phyloP scores from a whole-genome alignment of 2,888 invertebrate genomes.

The Ariolimax columbianus region DNA sequence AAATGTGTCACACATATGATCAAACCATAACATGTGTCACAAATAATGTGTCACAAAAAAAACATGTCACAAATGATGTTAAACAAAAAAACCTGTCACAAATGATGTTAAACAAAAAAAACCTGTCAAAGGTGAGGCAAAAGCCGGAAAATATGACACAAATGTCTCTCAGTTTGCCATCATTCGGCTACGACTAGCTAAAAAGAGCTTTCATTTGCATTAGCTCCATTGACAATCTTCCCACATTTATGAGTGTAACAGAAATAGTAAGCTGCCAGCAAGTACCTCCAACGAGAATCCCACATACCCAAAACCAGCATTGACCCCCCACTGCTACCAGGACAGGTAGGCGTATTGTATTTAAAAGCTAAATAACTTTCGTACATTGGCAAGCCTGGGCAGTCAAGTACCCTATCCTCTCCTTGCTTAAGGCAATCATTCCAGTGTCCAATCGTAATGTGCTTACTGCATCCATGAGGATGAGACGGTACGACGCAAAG shows the following conservation, averaged over 20 bases:
- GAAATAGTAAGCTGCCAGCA: slow-evolving; percentile 12
- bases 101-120: too few relatives aligned
- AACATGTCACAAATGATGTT: too few relatives aligned
- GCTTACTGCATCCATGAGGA: slow-evolving; percentile 34
- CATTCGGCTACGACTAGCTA: not conserved
- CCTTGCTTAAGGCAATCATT: not conserved
- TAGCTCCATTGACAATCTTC: not conserved
- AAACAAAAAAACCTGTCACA: too few relatives aligned
- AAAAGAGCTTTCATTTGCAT: slow-evolving; percentile 3
- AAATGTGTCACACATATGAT: too few relatives aligned
- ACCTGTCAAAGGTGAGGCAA: too few relatives aligned
- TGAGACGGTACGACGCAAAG: slow-evolving; percentile 7
- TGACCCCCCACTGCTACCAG: slow-evolving; percentile 28
- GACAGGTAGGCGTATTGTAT: slow-evolving; percentile 24
- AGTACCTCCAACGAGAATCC: slow-evolving; percentile 2
- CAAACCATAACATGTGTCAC: too few relatives aligned
- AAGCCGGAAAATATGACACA: too few relatives aligned
- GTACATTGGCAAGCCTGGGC: not conserved
- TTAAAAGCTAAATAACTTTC: not conserved
- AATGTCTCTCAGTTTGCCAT: too few relatives aligned
- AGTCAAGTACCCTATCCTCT: not conserved
- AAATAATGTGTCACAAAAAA: too few relatives aligned
- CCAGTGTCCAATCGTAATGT: slow-evolving; percentile 19
- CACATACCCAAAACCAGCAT: slow-evolving; percentile 17
- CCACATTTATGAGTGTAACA: slow-evolving; percentile 20